These are phyloP conservation scores for Ormyrus thymus DNA, from an alignment of 2,888 invertebrate genomes.

Conservation along the genomic window DNA sequence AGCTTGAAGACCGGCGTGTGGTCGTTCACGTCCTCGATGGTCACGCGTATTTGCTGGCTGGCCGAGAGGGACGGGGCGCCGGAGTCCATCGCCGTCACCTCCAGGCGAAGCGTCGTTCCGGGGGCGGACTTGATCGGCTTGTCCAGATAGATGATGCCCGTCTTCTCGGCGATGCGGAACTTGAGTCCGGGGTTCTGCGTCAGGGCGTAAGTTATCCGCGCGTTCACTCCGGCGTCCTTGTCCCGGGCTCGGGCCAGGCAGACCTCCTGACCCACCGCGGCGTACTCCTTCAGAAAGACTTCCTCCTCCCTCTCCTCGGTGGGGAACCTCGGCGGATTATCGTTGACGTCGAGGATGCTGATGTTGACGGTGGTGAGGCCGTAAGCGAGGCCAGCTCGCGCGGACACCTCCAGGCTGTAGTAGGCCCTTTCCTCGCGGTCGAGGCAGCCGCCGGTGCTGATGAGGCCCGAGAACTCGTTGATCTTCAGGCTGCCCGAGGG, in stretches of 20 bases:
- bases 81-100: slow-evolving; percentile 90
- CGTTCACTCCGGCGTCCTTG: slow-evolving; percentile 91
- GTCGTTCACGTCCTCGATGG: slow-evolving; percentile 93
- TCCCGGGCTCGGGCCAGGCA: slow-evolving; percentile 92
- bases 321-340: slow-evolving; percentile 90
- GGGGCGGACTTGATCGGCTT: slow-evolving; percentile 87
- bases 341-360: slow-evolving; percentile 90
- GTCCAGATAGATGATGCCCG: slow-evolving; percentile 92
- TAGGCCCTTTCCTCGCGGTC: slow-evolving; percentile 88
- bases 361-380: slow-evolving; percentile 88
- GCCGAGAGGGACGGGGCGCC: slow-evolving; percentile 86
- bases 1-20: slow-evolving; percentile 96
- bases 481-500: slow-evolving; percentile 86
- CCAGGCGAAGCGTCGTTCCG: slow-evolving; percentile 82
- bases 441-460: slow-evolving; percentile 85
- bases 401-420: slow-evolving; percentile 88
- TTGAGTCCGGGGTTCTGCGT: slow-evolving; percentile 87
- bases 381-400: slow-evolving; percentile 84
- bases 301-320: slow-evolving; percentile 83
- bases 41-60: slow-evolving; percentile 83
- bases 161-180: slow-evolving; percentile 89
- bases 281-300: slow-evolving; percentile 88
- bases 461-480: slow-evolving; percentile 85
- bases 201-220: slow-evolving; percentile 88
- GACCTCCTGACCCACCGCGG: slow-evolving; percentile 95